phyloP scores from a whole-genome alignment of 1,140 invertebrate species.

The honey bee (Apis mellifera) region Amel_HAv3.1 CM009931.2:6963501-6964000 shows the following conservation, averaged over 20 bases:
- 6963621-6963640: no score
- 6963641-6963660: neutral
- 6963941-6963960: slow-evolving; percentile 27
- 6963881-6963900: slow-evolving; percentile 67
- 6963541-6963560: neutral
- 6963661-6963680: no score
- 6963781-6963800: slow-evolving; percentile 9
- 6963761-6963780: neutral
- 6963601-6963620: no score
- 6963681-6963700: neutral
- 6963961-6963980: slow-evolving; percentile 1
- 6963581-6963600: no score
- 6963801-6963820: neutral
- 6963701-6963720: neutral
- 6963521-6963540: neutral
- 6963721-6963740: neutral
- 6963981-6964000: slow-evolving; percentile 29
- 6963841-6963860: slow-evolving; percentile 52
- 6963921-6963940: slow-evolving; percentile 60
- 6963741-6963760: neutral
- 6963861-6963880: slow-evolving; percentile 38
- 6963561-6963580: no score
- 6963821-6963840: slow-evolving; percentile 23
- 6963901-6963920: slow-evolving; percentile 71
- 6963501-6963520: no score